phyloP scores from a whole-genome alignment of 2,113 vertebrate genomes.

The Nettapus auritus region DNA sequence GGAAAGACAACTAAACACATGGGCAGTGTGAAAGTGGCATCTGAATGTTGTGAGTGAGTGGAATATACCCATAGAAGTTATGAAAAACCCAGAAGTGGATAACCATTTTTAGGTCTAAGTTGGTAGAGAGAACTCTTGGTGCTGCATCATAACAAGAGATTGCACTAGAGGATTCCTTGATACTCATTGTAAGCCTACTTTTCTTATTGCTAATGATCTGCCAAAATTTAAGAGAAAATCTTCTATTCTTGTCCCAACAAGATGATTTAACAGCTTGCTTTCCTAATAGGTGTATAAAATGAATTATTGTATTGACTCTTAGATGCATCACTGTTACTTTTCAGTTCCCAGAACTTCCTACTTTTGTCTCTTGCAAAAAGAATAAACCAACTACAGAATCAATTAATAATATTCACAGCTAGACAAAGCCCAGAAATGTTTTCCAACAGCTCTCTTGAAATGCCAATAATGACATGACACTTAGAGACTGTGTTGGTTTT shows the following conservation, averaged over 20 bases:
- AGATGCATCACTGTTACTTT: neutral
- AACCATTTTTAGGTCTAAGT: neutral
- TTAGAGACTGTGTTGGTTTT: neutral
- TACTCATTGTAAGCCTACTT: neutral
- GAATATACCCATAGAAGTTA: neutral
- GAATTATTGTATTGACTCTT: neutral
- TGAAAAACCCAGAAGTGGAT: neutral
- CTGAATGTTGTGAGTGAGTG: neutral
- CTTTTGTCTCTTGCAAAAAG: neutral
- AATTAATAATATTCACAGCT: neutral
- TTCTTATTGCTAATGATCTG: neutral
- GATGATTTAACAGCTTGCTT: neutral
- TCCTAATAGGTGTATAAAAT: neutral
- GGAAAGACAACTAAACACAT: neutral
- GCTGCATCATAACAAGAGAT: neutral
- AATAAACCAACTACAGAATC: neutral
- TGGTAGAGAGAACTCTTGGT: neutral
- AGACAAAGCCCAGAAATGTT: neutral
- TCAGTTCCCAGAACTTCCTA: neutral
- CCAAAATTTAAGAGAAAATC: neutral
- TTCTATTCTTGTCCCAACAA: neutral
- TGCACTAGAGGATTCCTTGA: neutral
- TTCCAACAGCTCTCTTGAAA: slow-evolving; percentile 4
- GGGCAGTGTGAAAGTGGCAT: neutral
- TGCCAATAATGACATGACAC: neutral